phyloP scores from a whole-genome alignment of 1,140 invertebrate genomes.

The Penaeus vannamei region DNA sequence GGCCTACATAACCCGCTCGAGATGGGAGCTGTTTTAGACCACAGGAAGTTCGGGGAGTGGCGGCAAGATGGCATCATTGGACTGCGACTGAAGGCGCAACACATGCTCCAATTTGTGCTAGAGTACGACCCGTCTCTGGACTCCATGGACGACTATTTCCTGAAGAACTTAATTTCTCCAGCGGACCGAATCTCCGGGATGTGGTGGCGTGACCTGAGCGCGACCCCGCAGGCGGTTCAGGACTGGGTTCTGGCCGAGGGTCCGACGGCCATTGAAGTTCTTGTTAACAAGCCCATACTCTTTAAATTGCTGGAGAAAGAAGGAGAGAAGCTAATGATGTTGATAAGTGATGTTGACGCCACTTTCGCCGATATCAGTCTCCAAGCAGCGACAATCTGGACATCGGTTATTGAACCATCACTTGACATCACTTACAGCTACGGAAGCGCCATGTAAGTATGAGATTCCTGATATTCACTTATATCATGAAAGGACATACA shows the following conservation, averaged over 20 bases:
- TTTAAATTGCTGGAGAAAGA: too few species aligned
- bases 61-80: conserved; percentile 37
- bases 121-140: conserved; percentile 46
- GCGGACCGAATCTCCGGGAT: neutral
- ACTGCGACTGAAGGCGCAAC: neutral
- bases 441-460: too few species aligned
- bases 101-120: conserved; percentile 38
- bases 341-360: too few species aligned
- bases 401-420: too few species aligned
- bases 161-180: conserved; percentile 33
- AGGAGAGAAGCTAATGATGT: too few species aligned
- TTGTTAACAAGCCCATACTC: conserved; percentile 12
- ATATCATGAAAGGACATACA: too few species aligned
- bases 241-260: conserved; percentile 29
- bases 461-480: too few species aligned
- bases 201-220: neutral
- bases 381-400: too few species aligned
- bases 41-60: conserved; percentile 41
- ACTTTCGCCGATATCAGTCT: too few species aligned
- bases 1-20: conserved; percentile 54
- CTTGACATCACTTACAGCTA: too few species aligned
- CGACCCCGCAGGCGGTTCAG: neutral
- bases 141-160: neutral
- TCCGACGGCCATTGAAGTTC: neutral
- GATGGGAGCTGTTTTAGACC: conserved; percentile 40